Evolutionary conservation across 2,113 vertebrate genomes (phyloP).

Genomic region (Gavia stellata): DNA sequence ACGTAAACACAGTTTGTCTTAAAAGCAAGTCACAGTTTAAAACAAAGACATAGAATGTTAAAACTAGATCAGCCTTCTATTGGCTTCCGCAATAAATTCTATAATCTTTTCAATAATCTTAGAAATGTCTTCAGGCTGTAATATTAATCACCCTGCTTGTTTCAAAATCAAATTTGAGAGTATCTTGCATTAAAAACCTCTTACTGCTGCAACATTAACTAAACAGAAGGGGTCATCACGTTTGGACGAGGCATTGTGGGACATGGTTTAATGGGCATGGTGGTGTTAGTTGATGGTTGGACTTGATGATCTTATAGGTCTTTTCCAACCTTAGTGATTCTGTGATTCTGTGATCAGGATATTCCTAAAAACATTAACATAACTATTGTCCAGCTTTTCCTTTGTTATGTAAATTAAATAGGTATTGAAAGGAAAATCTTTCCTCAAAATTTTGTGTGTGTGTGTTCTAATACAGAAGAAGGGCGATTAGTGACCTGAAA

Average conservation of each 20-base stretch:
- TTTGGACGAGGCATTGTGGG: too few relatives aligned
- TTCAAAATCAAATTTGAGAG: not conserved
- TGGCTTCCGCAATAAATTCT: not conserved
- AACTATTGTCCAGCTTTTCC: not conserved
- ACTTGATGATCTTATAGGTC: too few relatives aligned
- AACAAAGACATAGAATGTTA: not conserved
- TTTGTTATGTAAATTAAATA: not conserved
- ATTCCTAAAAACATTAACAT: not conserved
- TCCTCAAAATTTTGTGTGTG: not conserved
- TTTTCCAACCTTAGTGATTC: too few relatives aligned
- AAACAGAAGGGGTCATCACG: not conserved
- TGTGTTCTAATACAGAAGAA: not conserved
- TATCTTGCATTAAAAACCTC: not conserved
- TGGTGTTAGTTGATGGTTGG: too few relatives aligned
- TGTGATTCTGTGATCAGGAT: not conserved
- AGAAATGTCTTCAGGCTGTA: not conserved
- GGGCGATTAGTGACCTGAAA: not conserved
- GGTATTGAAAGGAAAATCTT: not conserved
- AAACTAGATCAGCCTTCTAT: not conserved
- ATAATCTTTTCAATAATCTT: not conserved
- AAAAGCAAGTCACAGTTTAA: not conserved
- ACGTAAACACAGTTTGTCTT: not conserved
- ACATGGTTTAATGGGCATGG: too few relatives aligned
- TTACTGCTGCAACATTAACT: not conserved
- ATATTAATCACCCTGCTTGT: not conserved